Percentiles rank a stretch among this genome's conserved stretches.
Evolutionary conservation across 2,113 vertebrate species (phyloP).

Genomic region (Phylloscopus trochilus): DNA sequence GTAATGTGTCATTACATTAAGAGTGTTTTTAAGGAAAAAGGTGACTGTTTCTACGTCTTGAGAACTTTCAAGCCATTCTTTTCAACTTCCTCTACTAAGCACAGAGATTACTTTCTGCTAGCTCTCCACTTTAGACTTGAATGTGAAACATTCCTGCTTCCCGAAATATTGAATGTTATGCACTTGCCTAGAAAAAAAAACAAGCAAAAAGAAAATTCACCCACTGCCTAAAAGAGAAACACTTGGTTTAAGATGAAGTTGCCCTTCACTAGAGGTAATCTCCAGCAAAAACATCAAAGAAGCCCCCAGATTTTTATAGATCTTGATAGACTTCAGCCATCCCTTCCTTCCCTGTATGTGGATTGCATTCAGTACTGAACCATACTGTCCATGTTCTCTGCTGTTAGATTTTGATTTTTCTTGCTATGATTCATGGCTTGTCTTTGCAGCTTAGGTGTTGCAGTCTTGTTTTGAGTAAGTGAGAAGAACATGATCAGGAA

Average conservation of each 20-base stretch:
- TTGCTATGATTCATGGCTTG: background rate
- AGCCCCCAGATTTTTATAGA: background rate
- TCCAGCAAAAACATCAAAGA: background rate
- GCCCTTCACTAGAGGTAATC: background rate
- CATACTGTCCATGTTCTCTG: background rate
- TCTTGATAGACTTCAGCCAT: background rate
- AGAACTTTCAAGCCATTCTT: background rate
- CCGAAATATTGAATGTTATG: background rate
- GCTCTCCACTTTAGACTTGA: background rate
- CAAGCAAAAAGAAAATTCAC: background rate
- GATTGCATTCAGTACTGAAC: background rate
- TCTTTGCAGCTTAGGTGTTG: background rate
- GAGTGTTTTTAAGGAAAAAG: background rate
- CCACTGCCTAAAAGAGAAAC: background rate
- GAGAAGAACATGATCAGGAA: background rate
- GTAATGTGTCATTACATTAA: slow-evolving; percentile 63
- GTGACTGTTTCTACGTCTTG: background rate
- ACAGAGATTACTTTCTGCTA: background rate
- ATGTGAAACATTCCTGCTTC: background rate
- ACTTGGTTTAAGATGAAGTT: background rate
- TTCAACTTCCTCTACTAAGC: background rate
- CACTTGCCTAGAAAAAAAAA: no score
- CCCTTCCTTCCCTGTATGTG: background rate
- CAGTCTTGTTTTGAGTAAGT: background rate
- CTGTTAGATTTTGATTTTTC: background rate